Percentiles rank a stretch among this genome's conserved stretches.
phyloP scores from a whole-genome alignment of 2,797 vertebrate species.

The Sebastes variabilis region DNA sequence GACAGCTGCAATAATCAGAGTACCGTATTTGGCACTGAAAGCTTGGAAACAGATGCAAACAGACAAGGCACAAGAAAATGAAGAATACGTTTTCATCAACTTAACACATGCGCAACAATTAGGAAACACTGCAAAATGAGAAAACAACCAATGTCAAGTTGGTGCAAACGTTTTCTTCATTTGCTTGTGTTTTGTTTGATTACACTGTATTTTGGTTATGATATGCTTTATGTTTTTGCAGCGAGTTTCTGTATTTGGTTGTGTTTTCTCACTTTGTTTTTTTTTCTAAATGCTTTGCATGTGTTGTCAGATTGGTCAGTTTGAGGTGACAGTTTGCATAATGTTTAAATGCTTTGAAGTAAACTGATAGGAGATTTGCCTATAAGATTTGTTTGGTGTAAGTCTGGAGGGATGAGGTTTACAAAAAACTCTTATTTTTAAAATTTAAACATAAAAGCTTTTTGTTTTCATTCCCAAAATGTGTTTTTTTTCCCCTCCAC shows the following conservation, averaged over 20 bases:
- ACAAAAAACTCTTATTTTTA: neutral
- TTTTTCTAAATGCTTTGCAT: neutral
- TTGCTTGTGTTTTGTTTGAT: neutral
- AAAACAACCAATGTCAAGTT: neutral
- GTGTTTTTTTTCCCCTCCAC: neutral
- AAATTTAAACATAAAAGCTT: neutral
- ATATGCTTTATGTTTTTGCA: neutral
- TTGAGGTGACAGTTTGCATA: neutral
- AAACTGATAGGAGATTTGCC: conserved; percentile 28
- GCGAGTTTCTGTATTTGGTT: neutral
- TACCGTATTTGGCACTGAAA: neutral
- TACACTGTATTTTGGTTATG: neutral
- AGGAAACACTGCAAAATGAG: neutral
- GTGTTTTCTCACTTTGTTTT: neutral
- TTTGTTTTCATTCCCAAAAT: neutral
- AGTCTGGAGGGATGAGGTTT: conserved; percentile 7
- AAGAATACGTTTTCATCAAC: neutral
- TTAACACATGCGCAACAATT: neutral
- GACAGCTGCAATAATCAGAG: conserved; percentile 38
- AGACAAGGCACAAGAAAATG: neutral
- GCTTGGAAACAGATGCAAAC: conserved; percentile 3
- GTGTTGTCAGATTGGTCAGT: neutral
- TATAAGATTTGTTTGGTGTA: conserved; percentile 30
- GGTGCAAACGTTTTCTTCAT: neutral
- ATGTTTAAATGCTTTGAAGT: neutral